Base-by-base conservation (phyloP, 2,797 vertebrate genomes). In the Brachyrhaphis roseni region DNA sequence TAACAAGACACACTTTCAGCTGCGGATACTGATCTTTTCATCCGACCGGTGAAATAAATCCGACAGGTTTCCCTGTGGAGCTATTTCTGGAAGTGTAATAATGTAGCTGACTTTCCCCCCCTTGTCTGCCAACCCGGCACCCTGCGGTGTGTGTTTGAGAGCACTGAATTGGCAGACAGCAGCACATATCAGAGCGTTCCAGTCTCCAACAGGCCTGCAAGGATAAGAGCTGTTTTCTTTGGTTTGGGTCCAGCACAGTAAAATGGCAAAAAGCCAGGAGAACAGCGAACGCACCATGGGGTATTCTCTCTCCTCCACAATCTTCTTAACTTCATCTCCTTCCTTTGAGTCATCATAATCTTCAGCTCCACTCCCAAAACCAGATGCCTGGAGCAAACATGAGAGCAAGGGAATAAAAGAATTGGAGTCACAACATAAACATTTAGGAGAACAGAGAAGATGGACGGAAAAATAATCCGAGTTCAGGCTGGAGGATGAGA, bases 311-410 rank as follows among this genome's bases (percentile, higher is more conserved):
- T 95, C 92, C 83, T 96, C 95, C 31, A 94, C 89, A 5, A 91
- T 78, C 89, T 95, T 96, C 93, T 96, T 96, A 70, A 94, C 95
- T 86, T 97, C 95, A 0, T 93, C 87, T 55, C 41, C 59, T 31
- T 87, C 82, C 11, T 97, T 96, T 0, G 85, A 83, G 89, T 97
- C 96, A 39, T 96, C 95, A 53, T 95, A 86, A 12, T 83, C 83
- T 2, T 90, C 92, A 1, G 96, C 93, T 7, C 98, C 98, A 2
- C 98, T 99, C 78, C 90, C 92, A 36, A 96, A 97, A 43, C 98
- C 98, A 1, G 98, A 98, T 7, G 95, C 96, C 98, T 99, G 90
- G 28, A 49, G 72, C 34, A 31, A 59, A 81, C 11, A 82, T 0
- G n/a, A 75, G 46, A 73, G 5, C 2, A 64, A 39, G 23, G 73